These are phyloP conservation scores for Apostichopus leukothele DNA, from an alignment of 53 echinoderm and acorn worm species.

Conservation along the genomic window DNA sequence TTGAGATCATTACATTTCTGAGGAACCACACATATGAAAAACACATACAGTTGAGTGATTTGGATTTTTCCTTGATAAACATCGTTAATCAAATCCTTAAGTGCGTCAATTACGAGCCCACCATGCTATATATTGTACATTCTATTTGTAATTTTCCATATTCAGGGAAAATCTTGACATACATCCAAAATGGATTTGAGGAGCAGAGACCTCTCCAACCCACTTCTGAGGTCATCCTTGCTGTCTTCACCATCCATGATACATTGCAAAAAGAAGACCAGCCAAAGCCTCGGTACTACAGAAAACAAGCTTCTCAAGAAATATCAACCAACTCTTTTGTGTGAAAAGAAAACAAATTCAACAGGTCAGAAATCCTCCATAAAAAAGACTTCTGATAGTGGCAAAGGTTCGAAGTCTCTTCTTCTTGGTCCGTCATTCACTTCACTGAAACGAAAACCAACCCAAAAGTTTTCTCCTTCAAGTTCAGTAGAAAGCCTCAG, in stretches of 20 bases:
- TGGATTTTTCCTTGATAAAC: too few species aligned
- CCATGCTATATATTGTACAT: too few species aligned
- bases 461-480: neutral
- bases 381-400: neutral
- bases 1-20: too few species aligned
- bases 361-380: neutral
- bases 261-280: neutral
- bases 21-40: too few species aligned
- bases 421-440: neutral
- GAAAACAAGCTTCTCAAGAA: conserved; percentile 19
- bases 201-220: conserved; percentile 28
- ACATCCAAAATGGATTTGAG: conserved; percentile 28
- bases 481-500: neutral
- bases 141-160: neutral
- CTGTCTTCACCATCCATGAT: neutral
- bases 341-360: neutral
- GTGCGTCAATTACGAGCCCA: too few species aligned
- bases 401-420: neutral
- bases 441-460: neutral
- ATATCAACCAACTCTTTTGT: neutral
- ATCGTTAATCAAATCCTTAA: too few species aligned
- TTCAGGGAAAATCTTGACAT: neutral
- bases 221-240: conserved; percentile 16
- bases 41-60: too few species aligned
- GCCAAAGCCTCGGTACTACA: neutral